A percentile compares a stretch with the other conserved stretches of the same genome.
Conservation (phyloP, 2,888 invertebrate genomes). For the Stenoptilia bipunctidactyla region DNA sequence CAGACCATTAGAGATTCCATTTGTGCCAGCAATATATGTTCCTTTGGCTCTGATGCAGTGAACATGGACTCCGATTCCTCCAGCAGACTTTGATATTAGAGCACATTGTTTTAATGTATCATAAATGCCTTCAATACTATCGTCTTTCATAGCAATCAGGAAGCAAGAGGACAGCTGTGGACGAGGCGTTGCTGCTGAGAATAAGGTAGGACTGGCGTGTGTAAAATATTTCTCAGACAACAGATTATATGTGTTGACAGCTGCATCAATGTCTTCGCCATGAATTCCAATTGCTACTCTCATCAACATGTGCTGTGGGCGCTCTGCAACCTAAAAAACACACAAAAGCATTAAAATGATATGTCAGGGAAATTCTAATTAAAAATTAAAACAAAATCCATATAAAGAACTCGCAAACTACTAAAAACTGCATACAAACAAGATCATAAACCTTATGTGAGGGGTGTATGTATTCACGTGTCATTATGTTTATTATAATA, state of each 20-base stretch:
- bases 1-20: constrained; percentile 94
- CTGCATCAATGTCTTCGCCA: constrained; percentile 90
- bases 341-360: no score
- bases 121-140: constrained; percentile 96
- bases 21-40: constrained; percentile 92
- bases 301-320: constrained; percentile 99
- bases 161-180: constrained; percentile 98
- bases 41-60: constrained; percentile 96
- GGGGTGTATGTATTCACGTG: no score
- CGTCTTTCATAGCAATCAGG: constrained; percentile 92
- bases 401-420: no score
- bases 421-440: no score
- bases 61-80: constrained; percentile 96
- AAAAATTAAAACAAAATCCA: no score
- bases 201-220: constrained; percentile 97
- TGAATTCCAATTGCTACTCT: constrained; percentile 97
- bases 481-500: no score
- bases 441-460: no score
- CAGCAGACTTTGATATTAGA: constrained; percentile 95
- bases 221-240: constrained; percentile 97
- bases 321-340: constrained; percentile 84
- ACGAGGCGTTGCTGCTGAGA: constrained; percentile 91
- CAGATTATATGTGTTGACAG: constrained; percentile 95
- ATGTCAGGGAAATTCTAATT: no score
- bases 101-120: constrained; percentile 94